phyloP scores from a whole-genome alignment of 2,113 vertebrate species.

The Indicator indicator region DNA sequence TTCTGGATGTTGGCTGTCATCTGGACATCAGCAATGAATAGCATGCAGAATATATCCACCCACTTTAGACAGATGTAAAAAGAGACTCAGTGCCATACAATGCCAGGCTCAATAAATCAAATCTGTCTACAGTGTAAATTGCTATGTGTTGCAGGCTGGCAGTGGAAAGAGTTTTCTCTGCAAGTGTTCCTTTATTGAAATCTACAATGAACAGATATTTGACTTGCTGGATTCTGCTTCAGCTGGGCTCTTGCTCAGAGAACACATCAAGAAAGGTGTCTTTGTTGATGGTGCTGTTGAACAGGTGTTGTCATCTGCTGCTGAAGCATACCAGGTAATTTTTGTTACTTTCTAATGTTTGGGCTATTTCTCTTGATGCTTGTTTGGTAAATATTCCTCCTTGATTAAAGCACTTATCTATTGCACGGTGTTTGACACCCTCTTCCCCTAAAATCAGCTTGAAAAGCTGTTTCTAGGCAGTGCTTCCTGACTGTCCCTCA shows the following conservation, averaged over 20 bases:
- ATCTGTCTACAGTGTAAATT: neutral
- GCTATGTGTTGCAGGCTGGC: slow-evolving; percentile 79
- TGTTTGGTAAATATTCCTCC: neutral
- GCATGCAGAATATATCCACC: neutral
- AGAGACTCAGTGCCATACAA: neutral
- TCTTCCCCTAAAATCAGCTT: neutral
- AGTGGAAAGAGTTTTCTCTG: slow-evolving; percentile 92
- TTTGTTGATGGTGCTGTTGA: slow-evolving; percentile 94
- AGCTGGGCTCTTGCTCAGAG: slow-evolving; percentile 88
- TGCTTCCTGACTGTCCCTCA: neutral
- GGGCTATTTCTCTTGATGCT: neutral
- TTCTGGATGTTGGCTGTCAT: neutral
- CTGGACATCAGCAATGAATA: neutral
- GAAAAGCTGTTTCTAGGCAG: neutral
- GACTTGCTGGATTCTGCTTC: slow-evolving; percentile 94
- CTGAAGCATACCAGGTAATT: slow-evolving; percentile 93
- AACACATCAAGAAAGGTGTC: slow-evolving; percentile 96
- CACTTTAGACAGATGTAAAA: neutral
- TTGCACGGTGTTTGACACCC: neutral
- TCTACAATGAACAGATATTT: slow-evolving; percentile 98
- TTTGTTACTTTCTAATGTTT: neutral
- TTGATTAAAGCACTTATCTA: neutral
- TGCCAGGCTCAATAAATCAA: neutral
- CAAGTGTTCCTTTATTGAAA: slow-evolving; percentile 97
- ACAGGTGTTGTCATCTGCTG: slow-evolving; percentile 89